Evolutionary conservation across 2,797 vertebrate species (phyloP).

Genomic region (Neomorphus geoffroyi): DNA sequence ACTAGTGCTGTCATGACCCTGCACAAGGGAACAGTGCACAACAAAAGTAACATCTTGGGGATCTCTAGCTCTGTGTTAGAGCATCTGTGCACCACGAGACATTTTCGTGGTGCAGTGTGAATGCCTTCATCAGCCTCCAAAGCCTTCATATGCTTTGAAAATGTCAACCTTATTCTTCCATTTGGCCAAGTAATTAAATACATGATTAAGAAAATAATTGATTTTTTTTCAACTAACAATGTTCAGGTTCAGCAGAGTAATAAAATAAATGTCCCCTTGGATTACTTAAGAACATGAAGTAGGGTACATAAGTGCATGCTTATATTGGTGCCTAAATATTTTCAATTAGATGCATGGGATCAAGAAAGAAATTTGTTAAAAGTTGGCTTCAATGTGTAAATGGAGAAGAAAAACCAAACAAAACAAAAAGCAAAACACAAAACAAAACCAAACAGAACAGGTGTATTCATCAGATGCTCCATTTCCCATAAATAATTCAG

Average conservation of each 20-base stretch:
- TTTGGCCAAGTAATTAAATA: background rate
- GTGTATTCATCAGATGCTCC: background rate
- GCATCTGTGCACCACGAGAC: too few species aligned
- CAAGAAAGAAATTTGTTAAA: background rate
- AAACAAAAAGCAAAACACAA: background rate
- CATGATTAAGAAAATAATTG: background rate
- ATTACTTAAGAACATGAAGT: background rate
- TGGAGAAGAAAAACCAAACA: background rate
- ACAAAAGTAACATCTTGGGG: fast-evolving
- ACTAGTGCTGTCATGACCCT: fast-evolving
- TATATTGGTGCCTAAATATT: background rate
- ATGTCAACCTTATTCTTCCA: background rate
- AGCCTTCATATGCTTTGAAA: background rate
- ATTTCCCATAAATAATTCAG: background rate
- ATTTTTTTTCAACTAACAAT: background rate
- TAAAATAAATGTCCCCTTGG: background rate
- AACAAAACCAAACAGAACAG: background rate
- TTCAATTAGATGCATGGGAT: background rate
- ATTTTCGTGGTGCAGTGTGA: background rate
- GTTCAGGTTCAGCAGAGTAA: background rate
- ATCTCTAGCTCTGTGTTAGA: background rate
- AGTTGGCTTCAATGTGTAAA: background rate
- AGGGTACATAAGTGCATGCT: background rate
- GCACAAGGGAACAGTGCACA: background rate
- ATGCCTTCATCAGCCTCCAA: background rate